phyloP scores from a whole-genome alignment of 2,888 invertebrate genomes.

The Parnassius orleans region DNA sequence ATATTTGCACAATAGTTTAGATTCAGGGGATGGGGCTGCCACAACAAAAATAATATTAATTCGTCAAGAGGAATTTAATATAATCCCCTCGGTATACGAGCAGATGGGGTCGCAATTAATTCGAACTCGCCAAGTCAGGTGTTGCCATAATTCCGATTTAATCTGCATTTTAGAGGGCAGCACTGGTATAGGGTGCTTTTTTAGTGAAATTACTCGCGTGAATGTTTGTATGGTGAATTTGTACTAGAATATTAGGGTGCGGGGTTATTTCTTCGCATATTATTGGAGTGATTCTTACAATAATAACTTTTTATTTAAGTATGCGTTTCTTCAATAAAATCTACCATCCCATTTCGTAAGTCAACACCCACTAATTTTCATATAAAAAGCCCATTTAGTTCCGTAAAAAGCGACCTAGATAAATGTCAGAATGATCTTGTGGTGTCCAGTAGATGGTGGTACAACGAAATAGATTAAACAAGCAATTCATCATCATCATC shows the following conservation, averaged over 20 bases:
- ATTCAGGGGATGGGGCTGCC: constrained; percentile 35
- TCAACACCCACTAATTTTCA: too few species aligned
- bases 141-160: constrained; percentile 50
- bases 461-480: too few species aligned
- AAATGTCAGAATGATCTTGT: too few species aligned
- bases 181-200: constrained; percentile 32
- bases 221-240: constrained; percentile 25
- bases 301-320: too few species aligned
- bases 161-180: constrained; percentile 52
- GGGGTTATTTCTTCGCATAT: not conserved
- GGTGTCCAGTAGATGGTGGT: too few species aligned
- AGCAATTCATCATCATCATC: too few species aligned
- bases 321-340: too few species aligned
- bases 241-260: constrained; percentile 29
- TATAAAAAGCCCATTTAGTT: too few species aligned
- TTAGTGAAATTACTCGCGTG: constrained; percentile 27
- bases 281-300: too few species aligned
- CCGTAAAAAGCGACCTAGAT: too few species aligned
- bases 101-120: constrained; percentile 54
- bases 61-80: constrained; percentile 57
- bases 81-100: constrained; percentile 47
- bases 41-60: constrained; percentile 56
- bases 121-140: constrained; percentile 47
- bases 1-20: not conserved
- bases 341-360: too few species aligned